A percentile compares a stretch with the other conserved stretches of the same genome.
These are phyloP conservation scores for Mylabris sibirica DNA, from an alignment of 2,888 invertebrate genomes.

Conservation along the genomic window DNA sequence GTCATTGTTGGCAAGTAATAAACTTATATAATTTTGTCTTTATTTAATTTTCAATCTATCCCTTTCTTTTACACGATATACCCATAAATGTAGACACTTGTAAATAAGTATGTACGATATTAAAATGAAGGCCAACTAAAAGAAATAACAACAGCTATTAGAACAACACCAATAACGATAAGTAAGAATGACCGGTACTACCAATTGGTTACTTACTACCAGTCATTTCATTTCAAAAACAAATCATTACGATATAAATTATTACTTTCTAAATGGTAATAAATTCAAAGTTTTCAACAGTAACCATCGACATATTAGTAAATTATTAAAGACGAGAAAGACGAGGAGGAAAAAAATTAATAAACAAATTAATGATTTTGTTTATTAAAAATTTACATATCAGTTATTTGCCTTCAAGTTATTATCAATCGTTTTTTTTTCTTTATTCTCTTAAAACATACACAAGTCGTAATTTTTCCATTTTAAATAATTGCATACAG, in stretches of 20 bases:
- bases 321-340: background rate
- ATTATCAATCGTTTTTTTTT: background rate
- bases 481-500: constrained; percentile 9
- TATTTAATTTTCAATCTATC: background rate
- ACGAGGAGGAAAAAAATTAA: background rate
- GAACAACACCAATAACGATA: background rate
- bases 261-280: constrained; percentile 8
- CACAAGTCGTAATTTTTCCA: constrained; percentile 2
- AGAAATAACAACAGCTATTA: constrained; percentile 2
- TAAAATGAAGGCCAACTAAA: background rate
- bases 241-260: background rate
- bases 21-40: background rate
- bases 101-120: background rate
- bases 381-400: background rate
- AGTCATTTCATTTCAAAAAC: background rate
- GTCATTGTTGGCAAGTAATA: constrained; percentile 1
- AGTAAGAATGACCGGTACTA: background rate
- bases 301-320: background rate
- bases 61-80: background rate
- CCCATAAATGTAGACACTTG: background rate
- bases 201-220: background rate
- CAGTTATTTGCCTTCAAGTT: background rate
- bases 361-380: background rate
- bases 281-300: constrained; percentile 1
- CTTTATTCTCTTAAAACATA: background rate